Conservation (phyloP, 1,140 invertebrate species). For the Trichogramma pretiosum region DNA sequence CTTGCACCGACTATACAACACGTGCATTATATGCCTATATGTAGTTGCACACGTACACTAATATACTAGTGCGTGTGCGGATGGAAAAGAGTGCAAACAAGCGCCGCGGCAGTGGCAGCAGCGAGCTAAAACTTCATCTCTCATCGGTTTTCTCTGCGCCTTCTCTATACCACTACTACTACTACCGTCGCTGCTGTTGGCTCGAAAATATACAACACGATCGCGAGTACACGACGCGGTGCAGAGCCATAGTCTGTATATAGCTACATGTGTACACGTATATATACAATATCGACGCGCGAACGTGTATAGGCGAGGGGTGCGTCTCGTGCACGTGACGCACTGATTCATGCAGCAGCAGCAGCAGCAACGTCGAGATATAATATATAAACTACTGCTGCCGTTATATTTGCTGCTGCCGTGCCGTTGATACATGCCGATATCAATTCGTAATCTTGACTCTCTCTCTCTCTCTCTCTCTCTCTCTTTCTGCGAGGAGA, state of each 20-base stretch:
- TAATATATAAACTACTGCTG: no score
- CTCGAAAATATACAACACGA: constrained; percentile 10
- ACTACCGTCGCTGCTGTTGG: constrained; percentile 23
- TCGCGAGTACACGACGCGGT: background rate
- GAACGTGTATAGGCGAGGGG: constrained; percentile 35
- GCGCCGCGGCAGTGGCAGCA: background rate
- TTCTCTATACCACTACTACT: constrained; percentile 19
- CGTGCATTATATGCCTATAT: no score
- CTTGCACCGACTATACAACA: no score
- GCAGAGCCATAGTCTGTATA: background rate
- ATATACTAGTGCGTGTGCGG: no score
- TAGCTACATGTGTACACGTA: no score
- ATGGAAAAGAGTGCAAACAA: background rate
- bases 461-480: no score
- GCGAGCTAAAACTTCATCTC: background rate
- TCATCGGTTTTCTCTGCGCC: background rate
- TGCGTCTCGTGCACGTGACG: constrained; percentile 45
- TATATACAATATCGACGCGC: no score
- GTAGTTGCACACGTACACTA: no score
- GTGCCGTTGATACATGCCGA: no score
- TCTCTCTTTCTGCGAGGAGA: no score
- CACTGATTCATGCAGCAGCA: constrained; percentile 46
- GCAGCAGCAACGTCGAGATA: no score
- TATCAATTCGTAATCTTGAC: constrained; percentile 49
- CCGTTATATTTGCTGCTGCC: no score